Evolutionary conservation across 2,113 vertebrate genomes (phyloP), one percentile per base, ranked within the genome.

Genomic region (Syrmaticus mikado): DNA sequence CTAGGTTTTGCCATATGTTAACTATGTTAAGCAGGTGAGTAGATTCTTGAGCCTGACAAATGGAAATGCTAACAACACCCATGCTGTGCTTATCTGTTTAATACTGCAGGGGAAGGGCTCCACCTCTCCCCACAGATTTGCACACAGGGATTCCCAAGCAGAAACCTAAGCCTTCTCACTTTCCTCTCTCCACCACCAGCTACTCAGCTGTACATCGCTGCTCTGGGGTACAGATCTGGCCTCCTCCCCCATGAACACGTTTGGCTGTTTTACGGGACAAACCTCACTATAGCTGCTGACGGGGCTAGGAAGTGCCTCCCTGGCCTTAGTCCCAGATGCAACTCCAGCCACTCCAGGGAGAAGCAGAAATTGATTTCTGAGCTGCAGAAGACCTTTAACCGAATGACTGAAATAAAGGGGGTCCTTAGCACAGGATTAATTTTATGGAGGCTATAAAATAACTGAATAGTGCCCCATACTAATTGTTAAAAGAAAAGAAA

Each of bases 401-500:
- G 77, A 93, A 85, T 36, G 70, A 79, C 0, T 73, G 65, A 94
- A 77, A 67, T 66, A 75, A 90, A 94, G 17, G 10, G 43, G n/a
- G 34, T 94, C 66, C 74, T 91, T 77, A 92, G 75, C 65, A 95
- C 24, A 36, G 76, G 74, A 96, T 82, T 91, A 91, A 83, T 13
- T 6, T 89, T 87, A 96, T 45, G 20, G 43, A 90, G 65, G 81
- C 80, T 64, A 94, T 87, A 82, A 94, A 96, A 87, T 65, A 92
- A 82, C 27, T 64, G 71, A 80, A 75, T 87, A 82, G 61, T 62
- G 61, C 7, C 21, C 61, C 57, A 38, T 85, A 89, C 85, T 85
- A 94, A 94, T 80, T 87, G 81, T 83, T 85, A 89, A 83, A 87
- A 64, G 78, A 75, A 71, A 94, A 74, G 74, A 82, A 90, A 87